phyloP scores from a whole-genome alignment of 2,888 invertebrate species.

The Platycnemis pennipes region DNA sequence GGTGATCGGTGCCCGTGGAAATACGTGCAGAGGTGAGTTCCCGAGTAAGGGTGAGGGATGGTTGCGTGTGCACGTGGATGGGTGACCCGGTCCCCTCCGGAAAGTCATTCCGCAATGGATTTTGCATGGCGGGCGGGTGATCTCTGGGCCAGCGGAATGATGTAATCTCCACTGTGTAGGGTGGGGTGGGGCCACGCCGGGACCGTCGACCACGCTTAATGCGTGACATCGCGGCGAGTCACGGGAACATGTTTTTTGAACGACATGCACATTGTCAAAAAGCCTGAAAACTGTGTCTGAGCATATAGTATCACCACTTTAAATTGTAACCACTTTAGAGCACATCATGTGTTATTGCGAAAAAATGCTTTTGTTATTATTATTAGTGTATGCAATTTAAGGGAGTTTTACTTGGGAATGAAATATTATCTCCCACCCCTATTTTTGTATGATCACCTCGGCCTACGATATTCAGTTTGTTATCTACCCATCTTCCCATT shows the following conservation, averaged over 20 bases:
- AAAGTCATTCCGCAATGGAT: neutral
- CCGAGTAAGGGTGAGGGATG: neutral
- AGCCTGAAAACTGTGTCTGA: neutral
- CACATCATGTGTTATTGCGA: neutral
- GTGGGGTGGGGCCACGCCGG: neutral
- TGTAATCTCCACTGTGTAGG: neutral
- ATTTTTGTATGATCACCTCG: too few species aligned
- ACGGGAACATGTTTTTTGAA: neutral
- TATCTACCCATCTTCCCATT: too few species aligned
- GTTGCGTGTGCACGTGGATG: neutral
- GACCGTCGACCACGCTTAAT: neutral
- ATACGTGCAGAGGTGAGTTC: neutral
- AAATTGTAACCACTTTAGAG: neutral
- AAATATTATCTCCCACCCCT: too few species aligned
- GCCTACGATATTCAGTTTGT: too few species aligned
- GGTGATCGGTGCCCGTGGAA: neutral
- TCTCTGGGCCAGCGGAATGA: neutral
- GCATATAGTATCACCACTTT: neutral
- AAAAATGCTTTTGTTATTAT: too few species aligned
- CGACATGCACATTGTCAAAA: neutral
- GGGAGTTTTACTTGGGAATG: too few species aligned
- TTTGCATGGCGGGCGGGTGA: neutral
- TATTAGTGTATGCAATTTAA: too few species aligned
- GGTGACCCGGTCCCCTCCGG: neutral
- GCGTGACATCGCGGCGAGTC: neutral